Base-by-base conservation (phyloP, 2,113 vertebrate genomes). In the Psilopogon haemacephalus region DNA sequence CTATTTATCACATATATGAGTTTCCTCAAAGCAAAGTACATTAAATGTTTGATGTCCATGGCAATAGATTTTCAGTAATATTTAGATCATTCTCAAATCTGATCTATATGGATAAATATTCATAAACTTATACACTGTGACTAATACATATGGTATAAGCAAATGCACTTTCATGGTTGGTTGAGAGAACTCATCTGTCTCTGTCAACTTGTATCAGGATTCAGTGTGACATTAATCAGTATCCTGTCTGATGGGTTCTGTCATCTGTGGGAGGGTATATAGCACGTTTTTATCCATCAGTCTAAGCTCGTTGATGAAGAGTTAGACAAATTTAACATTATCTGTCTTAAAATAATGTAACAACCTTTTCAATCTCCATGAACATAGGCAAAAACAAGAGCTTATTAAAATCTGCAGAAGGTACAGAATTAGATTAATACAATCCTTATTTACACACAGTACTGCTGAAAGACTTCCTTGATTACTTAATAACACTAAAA, bases 101-200 rank as follows among this genome's bases (percentile, higher is more conserved):
- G 68, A 17, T 76, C 78, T 54, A 42, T 76, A 86, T 64, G 78
- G 86, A 86, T 97, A 96, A 96, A 97, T 96, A 95, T 86, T 94
- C 84, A 92, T 92, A 89, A 70, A 87, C 77, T 72, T 90, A 63
- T 15, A 23, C 79, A 15, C 64, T 90, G 75, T 95, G 82, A 96
- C 94, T 94, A 93, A 96, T 88, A 27, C 16, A 48, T 42, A 58
- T 1, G 1, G 23, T 70, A 60, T 91, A 84, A 91, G 62, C 86
- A 95, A 93, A 94, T 87, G 74, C 67, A 68, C 20, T 94, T 92
- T 30, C 86, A 59, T 82, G 74, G 38, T 73, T 0, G 11, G 68
- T 64, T 63, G 75, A 90, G 60, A 94, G 64, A 38, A 46, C 40
- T 92, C 95, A 60, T 84, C 77, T 91, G 77, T 52, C 88, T 73